Conservation (phyloP, 2,888 invertebrate genomes). For the Leptodirus hochenwartii region DNA sequence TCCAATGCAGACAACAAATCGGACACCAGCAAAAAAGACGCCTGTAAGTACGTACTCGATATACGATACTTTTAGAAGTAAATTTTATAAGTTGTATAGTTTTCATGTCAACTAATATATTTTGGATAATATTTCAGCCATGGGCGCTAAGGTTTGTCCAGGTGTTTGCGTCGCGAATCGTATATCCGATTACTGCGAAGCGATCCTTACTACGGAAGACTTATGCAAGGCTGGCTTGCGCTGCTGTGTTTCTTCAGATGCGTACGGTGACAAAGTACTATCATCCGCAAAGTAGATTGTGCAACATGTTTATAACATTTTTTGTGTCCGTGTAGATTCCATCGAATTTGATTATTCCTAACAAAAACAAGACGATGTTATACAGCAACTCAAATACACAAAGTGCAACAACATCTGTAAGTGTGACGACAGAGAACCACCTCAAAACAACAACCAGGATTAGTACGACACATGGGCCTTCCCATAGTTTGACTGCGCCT, state of each 20-base stretch:
- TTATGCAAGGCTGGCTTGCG: conserved; percentile 57
- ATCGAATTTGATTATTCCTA: conserved; percentile 54
- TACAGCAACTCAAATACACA: conserved; percentile 14
- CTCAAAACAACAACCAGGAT: conserved; percentile 19
- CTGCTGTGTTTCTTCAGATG: conserved; percentile 67
- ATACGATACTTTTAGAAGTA: too few relatives aligned
- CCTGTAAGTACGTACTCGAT: too few relatives aligned
- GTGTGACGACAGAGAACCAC: conserved; percentile 20
- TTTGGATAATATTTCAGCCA: conserved; percentile 2
- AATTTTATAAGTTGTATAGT: conserved; percentile 1
- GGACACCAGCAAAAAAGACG: too few relatives aligned
- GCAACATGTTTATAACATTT: too few relatives aligned
- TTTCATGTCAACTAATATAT: too few relatives aligned
- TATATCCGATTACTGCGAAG: conserved; percentile 73
- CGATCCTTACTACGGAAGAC: conserved; percentile 51
- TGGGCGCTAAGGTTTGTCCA: conserved; percentile 37
- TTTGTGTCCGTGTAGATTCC: too few relatives aligned
- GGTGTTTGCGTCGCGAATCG: conserved; percentile 71
- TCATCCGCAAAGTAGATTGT: too few relatives aligned
- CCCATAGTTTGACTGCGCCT: conserved; percentile 25
- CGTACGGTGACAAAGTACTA: conserved; percentile 43
- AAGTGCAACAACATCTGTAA: conserved; percentile 16
- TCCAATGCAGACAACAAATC: too few relatives aligned
- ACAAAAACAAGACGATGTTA: conserved; percentile 30
- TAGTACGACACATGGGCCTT: conserved; percentile 19